Conservation (phyloP, 92 coral and sea anemone genomes). For the Epizoanthus rinbou region DNA sequence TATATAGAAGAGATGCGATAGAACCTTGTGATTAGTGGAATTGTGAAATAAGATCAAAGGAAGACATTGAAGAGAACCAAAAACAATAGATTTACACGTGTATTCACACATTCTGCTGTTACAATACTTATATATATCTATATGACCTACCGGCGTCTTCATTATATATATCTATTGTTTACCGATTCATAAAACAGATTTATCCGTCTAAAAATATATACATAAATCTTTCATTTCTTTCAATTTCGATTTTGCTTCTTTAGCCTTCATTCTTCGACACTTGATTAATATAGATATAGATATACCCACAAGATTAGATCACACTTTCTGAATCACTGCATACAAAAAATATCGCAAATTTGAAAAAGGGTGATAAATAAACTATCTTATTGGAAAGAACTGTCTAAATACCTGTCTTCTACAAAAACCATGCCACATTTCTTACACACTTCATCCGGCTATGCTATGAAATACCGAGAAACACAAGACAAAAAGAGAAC, state of each 20-base stretch:
- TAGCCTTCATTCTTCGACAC: background rate
- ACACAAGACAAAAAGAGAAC: no score
- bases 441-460: background rate
- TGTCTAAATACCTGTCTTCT: background rate
- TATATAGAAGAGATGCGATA: no score
- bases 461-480: no score
- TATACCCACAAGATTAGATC: no score
- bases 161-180: background rate
- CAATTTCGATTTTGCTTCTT: slow-evolving; percentile 1
- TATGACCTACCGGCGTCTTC: background rate
- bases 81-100: no score
- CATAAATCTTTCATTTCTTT: slow-evolving; percentile 44
- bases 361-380: background rate
- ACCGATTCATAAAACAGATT: background rate
- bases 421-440: background rate
- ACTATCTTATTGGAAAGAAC: background rate
- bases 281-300: background rate
- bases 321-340: no score
- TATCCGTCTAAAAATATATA: slow-evolving; percentile 18
- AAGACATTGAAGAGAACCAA: no score
- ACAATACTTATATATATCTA: no score
- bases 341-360: no score
- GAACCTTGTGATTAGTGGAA: no score
- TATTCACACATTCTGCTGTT: no score
- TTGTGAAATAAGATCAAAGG: no score